A percentile compares a stretch with the other conserved stretches of the same genome.
phyloP scores from a whole-genome alignment of 1,140 invertebrate genomes.

The Drosophila asahinai region DNA sequence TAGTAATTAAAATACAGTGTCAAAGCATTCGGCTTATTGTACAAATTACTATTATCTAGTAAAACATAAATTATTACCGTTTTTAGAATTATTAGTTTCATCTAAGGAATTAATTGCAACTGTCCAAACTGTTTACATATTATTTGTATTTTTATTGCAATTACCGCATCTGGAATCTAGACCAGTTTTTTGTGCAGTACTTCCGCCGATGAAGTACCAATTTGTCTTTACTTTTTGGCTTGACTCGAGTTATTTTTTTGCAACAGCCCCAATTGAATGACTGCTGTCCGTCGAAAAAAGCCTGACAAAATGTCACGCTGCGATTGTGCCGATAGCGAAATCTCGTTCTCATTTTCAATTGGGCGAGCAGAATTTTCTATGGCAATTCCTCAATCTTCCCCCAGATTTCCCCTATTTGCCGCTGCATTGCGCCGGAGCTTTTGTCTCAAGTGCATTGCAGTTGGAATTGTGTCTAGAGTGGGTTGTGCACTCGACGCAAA shows the following conservation, averaged over 20 bases:
- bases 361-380: conserved; percentile 24
- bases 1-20: too few relatives aligned
- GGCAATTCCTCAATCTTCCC: conserved; percentile 16
- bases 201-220: conserved; percentile 43
- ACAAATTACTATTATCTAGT: too few relatives aligned
- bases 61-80: too few relatives aligned
- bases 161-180: conserved; percentile 7
- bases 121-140: neutral
- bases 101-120: neutral
- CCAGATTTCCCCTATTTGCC: conserved; percentile 17
- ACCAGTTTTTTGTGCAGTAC: conserved; percentile 3
- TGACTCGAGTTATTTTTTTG: conserved; percentile 17
- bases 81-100: too few relatives aligned
- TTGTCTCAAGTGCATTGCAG: conserved; percentile 75
- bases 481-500: conserved; percentile 34
- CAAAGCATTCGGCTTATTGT: too few relatives aligned
- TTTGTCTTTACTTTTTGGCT: conserved; percentile 57
- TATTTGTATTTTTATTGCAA: neutral
- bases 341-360: conserved; percentile 58
- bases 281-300: conserved; percentile 21
- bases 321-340: conserved; percentile 70
- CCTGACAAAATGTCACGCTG: conserved; percentile 68
- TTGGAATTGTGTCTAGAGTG: conserved; percentile 69
- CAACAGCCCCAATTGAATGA: conserved; percentile 51
- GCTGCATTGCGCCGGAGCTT: conserved; percentile 42